Evolutionary conservation across 2,888 invertebrate species (phyloP), one percentile per base, ranked within the genome.

Genomic region (Patella caerulea): DNA sequence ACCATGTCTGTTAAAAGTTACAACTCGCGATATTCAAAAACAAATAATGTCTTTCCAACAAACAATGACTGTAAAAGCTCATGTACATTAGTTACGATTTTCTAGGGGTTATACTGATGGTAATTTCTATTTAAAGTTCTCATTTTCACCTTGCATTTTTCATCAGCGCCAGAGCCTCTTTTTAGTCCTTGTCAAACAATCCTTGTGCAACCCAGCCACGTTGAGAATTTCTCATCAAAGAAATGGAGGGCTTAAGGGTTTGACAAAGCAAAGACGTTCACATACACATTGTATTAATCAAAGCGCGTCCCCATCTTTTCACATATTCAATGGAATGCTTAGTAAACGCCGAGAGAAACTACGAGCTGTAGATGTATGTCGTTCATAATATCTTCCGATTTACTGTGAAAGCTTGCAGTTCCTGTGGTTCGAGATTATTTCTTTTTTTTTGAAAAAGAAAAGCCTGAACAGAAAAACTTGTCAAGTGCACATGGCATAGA

Each of bases 141-240:
- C 59, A 74, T 74, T 74, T 74, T 74, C 74, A 74, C 74, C 74
- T 74, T 59, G 74, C 69, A 74, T 56, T 74, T 69, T 74, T 59
- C 69, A 52, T 74, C 34, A 29, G 59, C 52, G 65, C 65, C 65
- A 65, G 65, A 74, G 52, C 74, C 56, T 55, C 24, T 53, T 17
- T 45, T 56, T 59, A 65, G 74, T 74, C 74, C 29, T 65, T 69
- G n/a, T 65, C 74, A 74, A 74, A 74, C 74, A 74, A 45, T 29
- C 65, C 74, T 74, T 74, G 74, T 74, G 59, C 65, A 74, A 74
- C 52, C 52, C 65, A 74, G 65, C 53, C 69, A 65, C 24, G 69
- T 59, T 59, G 65, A 52, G 74, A 74, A 74, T 74, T 74, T 65
- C 34, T 65, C 74, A 74, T 74, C 74, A 74, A 74, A 74, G 74